Evolutionary conservation across 2,888 invertebrate genomes (phyloP), one percentile per base, ranked within the genome.

Genomic region (Lissonota sp.): DNA sequence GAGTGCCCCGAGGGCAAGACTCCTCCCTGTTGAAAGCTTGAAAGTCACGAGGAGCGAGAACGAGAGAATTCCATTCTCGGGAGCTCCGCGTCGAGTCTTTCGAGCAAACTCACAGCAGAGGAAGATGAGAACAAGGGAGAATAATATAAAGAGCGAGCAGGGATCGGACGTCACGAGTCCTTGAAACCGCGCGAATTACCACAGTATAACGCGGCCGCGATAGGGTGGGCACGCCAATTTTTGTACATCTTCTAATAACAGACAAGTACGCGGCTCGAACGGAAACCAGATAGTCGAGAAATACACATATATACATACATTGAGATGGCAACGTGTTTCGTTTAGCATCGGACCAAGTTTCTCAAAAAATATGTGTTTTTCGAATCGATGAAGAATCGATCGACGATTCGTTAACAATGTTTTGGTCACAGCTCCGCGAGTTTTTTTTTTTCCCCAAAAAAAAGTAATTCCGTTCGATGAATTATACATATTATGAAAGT

Each of bases 201-300:
- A 84, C 86, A 86, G 86, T 86, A 86, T 46, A 7, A 64, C 87
- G 86, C 85, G 83, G 57, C 82, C 84, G 82, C 84, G 82, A 86
- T 83, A 84, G 83, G 86, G 88, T 89, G 87, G 84, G 86, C 87
- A 88, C 89, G 82, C 87, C 90, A 91, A 91, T 91, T 91, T 91
- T 90, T 87, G 88, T 88, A 88, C 89, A 91, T 91, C 89, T 90
- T 87, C 90, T 91, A 92, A 91, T 91, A 91, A 92, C 90, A 91
- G 90, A 89, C 85, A 74, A 83, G 75, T 71, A 69, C 39, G 42
- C 64, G 64, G 73, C 57, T 51, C 46, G 53, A 60, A 69, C 55
- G 63, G 71, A 63, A 57, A 51, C 58, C 39, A 72, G 71, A 39
- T 66, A 49, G 72, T 51, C 51, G 51, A 51, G 14, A 51, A 10